Evolutionary conservation across 2,797 vertebrate species (phyloP).

Genomic region (Phoebastria nigripes): DNA sequence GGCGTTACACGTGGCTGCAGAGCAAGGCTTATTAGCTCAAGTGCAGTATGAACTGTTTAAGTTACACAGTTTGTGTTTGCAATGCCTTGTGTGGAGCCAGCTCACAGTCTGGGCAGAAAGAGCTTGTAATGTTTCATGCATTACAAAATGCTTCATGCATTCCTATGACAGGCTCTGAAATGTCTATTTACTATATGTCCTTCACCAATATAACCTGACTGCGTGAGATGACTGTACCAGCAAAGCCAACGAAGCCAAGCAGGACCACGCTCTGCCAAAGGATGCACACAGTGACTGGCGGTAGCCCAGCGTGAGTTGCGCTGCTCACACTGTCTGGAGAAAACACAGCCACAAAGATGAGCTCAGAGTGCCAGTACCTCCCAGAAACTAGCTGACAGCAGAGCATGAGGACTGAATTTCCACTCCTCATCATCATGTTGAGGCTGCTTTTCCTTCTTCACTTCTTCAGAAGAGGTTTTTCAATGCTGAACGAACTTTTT

Average conservation of each 20-base stretch:
- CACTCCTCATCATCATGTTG: neutral
- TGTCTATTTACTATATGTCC: neutral
- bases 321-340: neutral
- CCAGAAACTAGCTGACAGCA: neutral
- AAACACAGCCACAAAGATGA: neutral
- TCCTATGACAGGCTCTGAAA: neutral
- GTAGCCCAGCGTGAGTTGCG: accelerated
- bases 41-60: neutral
- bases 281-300: accelerated
- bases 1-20: neutral
- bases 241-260: neutral
- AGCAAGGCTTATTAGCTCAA: neutral
- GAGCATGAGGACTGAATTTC: neutral
- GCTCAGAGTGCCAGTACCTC: neutral
- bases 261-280: neutral
- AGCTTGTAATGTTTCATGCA: neutral
- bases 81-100: neutral
- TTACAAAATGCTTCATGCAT: neutral
- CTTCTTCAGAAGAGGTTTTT: neutral
- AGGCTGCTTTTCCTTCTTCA: neutral
- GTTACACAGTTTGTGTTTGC: neutral
- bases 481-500: neutral
- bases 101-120: neutral
- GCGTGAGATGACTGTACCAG: accelerated
- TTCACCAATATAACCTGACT: accelerated